Conservation (phyloP, 2,797 vertebrate genomes). For the Rhabdomys pumilio region DNA sequence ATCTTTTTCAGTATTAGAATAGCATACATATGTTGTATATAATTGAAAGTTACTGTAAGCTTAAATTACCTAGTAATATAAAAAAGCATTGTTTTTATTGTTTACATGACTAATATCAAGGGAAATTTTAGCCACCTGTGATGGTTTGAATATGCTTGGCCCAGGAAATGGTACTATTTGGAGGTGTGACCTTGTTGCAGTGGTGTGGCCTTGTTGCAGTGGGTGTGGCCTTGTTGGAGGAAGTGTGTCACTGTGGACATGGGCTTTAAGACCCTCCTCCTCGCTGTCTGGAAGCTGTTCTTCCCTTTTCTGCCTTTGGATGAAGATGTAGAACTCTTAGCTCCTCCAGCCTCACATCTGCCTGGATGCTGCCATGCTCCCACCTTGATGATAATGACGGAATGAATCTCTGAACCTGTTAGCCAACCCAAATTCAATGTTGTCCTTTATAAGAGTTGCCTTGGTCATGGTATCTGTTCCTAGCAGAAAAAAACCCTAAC, state of each 20-base stretch:
- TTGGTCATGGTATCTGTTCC: not conserved
- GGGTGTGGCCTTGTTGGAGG: not conserved
- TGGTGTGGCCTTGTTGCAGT: not conserved
- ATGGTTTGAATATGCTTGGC: not conserved
- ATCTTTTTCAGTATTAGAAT: slow-evolving; percentile 60
- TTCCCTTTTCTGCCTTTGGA: not conserved
- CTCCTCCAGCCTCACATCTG: not conserved
- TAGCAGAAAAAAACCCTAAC: not conserved
- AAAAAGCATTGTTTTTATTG: slow-evolving; percentile 22
- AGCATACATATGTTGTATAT: slow-evolving; percentile 44
- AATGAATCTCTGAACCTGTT: not conserved
- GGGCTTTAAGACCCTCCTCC: not conserved
- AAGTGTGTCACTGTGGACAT: not conserved
- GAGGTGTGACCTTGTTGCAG: not conserved
- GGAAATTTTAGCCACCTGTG: not conserved
- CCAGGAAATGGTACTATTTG: not conserved
- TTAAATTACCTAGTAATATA: slow-evolving; percentile 43
- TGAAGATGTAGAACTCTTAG: not conserved
- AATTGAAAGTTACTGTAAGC: slow-evolving; percentile 27
- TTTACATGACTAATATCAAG: slow-evolving; percentile 56
- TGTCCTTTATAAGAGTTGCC: not conserved
- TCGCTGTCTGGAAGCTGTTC: not conserved
- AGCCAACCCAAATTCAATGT: not conserved
- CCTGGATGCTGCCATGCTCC: not conserved
- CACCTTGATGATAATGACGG: not conserved